Base-by-base conservation (phyloP, 1,140 invertebrate species). In the Drosophila lini region DNA sequence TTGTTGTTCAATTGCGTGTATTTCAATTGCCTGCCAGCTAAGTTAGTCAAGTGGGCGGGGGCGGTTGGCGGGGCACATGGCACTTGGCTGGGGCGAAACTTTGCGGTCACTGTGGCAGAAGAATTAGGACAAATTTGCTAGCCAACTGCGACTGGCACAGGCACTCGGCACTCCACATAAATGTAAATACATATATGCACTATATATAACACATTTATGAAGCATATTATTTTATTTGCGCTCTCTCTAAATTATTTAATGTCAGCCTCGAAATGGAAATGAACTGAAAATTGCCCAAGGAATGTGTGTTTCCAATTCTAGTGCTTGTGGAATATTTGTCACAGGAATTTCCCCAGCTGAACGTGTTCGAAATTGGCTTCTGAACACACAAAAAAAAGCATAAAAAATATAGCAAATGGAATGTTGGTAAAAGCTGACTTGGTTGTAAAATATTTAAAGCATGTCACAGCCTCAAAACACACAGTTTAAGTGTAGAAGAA, bases 1-100 rank as follows among this genome's bases (percentile, higher is more conserved):
- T 86, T 88, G 70, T 74, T 86, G 83, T 88, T 88, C 84, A 82
- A 88, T 88, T 86, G 82, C 82, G 79, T 82, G 81, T 59, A 85
- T 85, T 85, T 63, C 81, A 80, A 83, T 84, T 80, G 75, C 69
- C 82, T 76, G 75, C 65, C 61, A 88, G 71, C 67, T n/a, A 82
- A 68, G 62, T 61, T 61, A 45, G 61, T 22, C 34, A 36, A 56
- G 63, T 47, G 63, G 50, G 34, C 10, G 22, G 34, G 3, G 22
- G 38, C 10, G 63, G n/a, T n/a, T n/a, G 36, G 40, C 28, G 53
- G 44, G 32, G 48, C 22, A 38, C 47, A 25, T 48, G 50, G 42
- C 22, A 58, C 62, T 59, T 40, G 11, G 42, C 25, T 47, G 65
- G 53, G 67, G 52, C 31, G 36, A 70, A 71, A 70, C 44, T 73